Evolutionary conservation across 1,140 invertebrate genomes (phyloP).

Genomic region (Saccostrea echinata): DNA sequence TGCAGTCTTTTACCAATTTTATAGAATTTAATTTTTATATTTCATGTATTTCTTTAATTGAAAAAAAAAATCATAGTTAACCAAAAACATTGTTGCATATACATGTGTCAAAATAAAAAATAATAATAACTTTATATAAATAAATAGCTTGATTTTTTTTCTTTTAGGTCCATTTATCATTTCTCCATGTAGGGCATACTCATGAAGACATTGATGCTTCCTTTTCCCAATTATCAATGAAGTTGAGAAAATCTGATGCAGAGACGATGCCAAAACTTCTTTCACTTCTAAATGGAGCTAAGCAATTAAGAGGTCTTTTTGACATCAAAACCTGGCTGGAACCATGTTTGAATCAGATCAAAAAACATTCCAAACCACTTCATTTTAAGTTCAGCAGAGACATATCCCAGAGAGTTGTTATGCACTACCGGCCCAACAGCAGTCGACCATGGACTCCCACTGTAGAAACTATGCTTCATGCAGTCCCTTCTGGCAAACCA

Average conservation of each 20-base stretch:
- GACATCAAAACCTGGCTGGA: conserved; percentile 52
- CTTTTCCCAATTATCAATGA: conserved; percentile 52
- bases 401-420: background rate
- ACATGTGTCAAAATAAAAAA: no score
- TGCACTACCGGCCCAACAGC: background rate
- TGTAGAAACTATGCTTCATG: background rate
- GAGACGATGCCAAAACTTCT: conserved; percentile 42
- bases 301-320: conserved; percentile 27
- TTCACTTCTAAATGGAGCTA: conserved; percentile 28
- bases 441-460: background rate
- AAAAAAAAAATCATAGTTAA: no score
- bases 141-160: no score
- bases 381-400: conserved; percentile 49
- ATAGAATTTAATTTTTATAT: no score
- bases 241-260: conserved; percentile 51
- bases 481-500: background rate
- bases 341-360: conserved; percentile 38
- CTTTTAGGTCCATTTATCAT: conserved; percentile 58
- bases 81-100: no score
- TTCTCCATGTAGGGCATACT: conserved; percentile 59
- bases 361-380: conserved; percentile 37
- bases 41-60: no score
- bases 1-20: no score
- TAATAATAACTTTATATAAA: no score
- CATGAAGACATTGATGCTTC: conserved; percentile 60